Evolutionary conservation across 1,140 invertebrate species (phyloP).

Genomic region (Procambarus clarkii): DNA sequence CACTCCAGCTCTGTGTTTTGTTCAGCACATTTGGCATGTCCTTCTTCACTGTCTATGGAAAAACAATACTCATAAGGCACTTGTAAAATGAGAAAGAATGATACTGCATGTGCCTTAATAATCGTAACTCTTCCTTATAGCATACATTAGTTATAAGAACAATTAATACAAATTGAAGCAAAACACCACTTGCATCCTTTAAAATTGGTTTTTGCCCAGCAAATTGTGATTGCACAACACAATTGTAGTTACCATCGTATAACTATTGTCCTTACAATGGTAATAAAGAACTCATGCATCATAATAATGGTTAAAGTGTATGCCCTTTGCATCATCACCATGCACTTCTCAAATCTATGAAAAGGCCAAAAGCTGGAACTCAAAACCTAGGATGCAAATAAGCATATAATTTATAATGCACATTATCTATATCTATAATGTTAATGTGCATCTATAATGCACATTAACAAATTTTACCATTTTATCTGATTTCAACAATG

Average conservation of each 20-base stretch:
- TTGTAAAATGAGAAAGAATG: too few species aligned
- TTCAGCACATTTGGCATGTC: conserved; percentile 48
- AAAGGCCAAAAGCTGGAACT: neutral
- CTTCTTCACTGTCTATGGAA: conserved; percentile 52
- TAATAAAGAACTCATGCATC: neutral
- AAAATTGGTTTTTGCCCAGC: too few species aligned
- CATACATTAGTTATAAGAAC: neutral
- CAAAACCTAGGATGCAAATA: neutral
- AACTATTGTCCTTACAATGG: too few species aligned
- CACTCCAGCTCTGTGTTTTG: conserved; percentile 63
- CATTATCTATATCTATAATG: too few species aligned
- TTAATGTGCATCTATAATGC: too few species aligned
- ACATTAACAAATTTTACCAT: too few species aligned
- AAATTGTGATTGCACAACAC: too few species aligned
- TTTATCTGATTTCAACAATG: too few species aligned
- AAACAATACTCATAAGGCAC: neutral
- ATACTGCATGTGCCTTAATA: too few species aligned
- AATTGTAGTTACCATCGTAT: too few species aligned
- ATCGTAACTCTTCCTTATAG: too few species aligned
- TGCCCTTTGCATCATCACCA: neutral
- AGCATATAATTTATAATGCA: neutral
- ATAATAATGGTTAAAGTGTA: neutral
- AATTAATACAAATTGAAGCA: neutral
- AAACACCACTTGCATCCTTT: neutral
- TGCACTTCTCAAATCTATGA: neutral